Conservation (phyloP, 2,888 invertebrate species). For the Drosophila gaucha region DNA sequence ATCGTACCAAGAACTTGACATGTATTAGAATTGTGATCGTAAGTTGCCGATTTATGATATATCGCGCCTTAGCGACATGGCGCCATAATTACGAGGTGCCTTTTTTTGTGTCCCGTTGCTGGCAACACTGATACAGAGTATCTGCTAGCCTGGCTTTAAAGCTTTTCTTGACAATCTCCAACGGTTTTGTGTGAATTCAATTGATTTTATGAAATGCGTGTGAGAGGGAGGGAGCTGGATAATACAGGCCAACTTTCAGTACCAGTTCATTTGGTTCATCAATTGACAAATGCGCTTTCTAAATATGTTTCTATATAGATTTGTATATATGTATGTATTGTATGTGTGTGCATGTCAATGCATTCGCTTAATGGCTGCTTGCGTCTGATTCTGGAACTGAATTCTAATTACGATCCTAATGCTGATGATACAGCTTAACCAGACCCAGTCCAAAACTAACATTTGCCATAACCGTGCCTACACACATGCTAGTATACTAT, state of each 20-base stretch:
- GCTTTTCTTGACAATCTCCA: neutral
- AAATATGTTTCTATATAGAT: neutral
- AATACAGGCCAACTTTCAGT: conserved; percentile 13
- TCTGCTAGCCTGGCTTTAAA: neutral
- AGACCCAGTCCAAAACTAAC: conserved; percentile 32
- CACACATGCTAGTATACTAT: no score
- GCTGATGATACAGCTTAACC: conserved; percentile 30
- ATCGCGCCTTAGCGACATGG: no score
- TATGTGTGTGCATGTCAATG: conserved; percentile 1
- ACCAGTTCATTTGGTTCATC: conserved; percentile 24
- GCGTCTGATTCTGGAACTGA: conserved; percentile 37
- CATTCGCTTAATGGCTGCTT: conserved; percentile 13
- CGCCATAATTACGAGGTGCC: no score
- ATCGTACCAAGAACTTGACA: no score
- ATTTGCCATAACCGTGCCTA: conserved; percentile 24
- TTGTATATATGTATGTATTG: neutral
- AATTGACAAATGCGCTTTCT: conserved; percentile 9
- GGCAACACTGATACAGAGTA: neutral
- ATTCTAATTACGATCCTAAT: conserved; percentile 45
- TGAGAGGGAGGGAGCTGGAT: conserved; percentile 1
- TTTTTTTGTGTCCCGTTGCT: no score
- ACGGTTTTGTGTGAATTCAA: no score
- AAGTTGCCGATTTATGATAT: no score
- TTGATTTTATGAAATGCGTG: neutral
- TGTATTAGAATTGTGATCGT: no score